These are phyloP conservation scores for Thamnophis sirtalis DNA, from an alignment of 2,113 vertebrate genomes.

Conservation along the genomic window DNA sequence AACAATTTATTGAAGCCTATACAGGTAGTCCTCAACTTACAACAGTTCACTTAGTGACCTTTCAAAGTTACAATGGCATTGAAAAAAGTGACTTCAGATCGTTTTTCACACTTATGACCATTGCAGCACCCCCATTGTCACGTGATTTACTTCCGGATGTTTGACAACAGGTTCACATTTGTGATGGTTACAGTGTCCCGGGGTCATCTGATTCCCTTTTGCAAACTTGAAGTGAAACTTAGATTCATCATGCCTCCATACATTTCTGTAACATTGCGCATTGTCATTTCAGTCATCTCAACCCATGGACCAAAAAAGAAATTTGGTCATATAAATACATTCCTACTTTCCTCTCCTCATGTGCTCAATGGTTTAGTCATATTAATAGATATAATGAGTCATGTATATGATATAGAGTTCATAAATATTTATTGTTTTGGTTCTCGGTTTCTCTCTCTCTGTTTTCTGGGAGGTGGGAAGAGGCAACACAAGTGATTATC, in stretches of 20 bases:
- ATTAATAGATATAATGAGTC: neutral
- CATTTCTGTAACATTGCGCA: neutral
- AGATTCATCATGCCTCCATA: neutral
- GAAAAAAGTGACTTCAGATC: no score
- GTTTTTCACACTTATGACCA: no score
- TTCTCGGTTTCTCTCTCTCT: neutral
- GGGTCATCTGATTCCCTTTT: no score
- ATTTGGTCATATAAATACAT: neutral
- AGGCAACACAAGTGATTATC: neutral
- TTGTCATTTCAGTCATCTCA: neutral
- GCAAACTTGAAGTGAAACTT: neutral
- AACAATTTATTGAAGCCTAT: neutral
- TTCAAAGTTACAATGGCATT: no score
- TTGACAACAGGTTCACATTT: no score
- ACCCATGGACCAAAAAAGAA: neutral
- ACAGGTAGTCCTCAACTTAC: no score
- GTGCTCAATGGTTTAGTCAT: neutral
- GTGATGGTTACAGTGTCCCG: no score
- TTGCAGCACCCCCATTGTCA: no score
- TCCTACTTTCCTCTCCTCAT: conserved; percentile 5
- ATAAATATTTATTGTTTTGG: neutral
- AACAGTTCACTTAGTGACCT: no score
- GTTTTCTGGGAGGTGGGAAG: neutral
- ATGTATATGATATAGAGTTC: neutral
- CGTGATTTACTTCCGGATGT: no score